Base-by-base conservation (phyloP, 2,888 invertebrate genomes). In the Bombyx huttoni region DNA sequence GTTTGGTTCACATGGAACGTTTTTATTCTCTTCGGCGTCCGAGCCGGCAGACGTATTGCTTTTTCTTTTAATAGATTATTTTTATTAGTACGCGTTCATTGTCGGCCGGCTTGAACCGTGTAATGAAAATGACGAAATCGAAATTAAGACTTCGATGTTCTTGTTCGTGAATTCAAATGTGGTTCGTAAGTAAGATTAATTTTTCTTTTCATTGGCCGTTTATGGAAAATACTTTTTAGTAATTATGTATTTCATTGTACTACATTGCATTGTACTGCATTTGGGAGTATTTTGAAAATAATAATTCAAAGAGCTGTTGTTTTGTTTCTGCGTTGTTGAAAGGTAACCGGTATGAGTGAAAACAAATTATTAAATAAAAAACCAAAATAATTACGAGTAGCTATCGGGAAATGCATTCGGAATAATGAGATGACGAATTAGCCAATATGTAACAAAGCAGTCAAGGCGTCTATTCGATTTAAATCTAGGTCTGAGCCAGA, bases 11-110 rank as follows among this genome's bases (percentile, higher is more conserved):
- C 68, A 72, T 75, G 67, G 59, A 55, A 47, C 46, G 57, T 63
- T 70, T 73, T 78, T 72, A 67, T 74, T 79, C 68, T 64, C 70
- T 75, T 77, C 74, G 65, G 67, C 68, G 64, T 65, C 56, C 58
- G 61, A 65, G 65, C 63, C 65, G 58, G 67, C 66, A 65, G 68
- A 67, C 65, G 71, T 73, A 73, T 74, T 70, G 70, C 72, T 70
- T 71, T 71, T 72, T 73, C 68, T 77, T 70, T 65, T 40, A 40
- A 52, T 54, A 60, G 68, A 68, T 73, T 73, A 70, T 73, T 74
- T 73, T 70, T 71, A 73, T 75, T 70, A 62, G 65, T 62, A 61
- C 58, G 62, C 64, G 61, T 63, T 70, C 64, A 67, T 68, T 64
- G 63, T 62, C 56, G 58, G 55, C 33, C 47, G 47, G 46, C 14